Percentiles rank a stretch among this genome's conserved stretches.
phyloP scores from a whole-genome alignment of 2,113 vertebrate species.

The Xenus cinereus region DNA sequence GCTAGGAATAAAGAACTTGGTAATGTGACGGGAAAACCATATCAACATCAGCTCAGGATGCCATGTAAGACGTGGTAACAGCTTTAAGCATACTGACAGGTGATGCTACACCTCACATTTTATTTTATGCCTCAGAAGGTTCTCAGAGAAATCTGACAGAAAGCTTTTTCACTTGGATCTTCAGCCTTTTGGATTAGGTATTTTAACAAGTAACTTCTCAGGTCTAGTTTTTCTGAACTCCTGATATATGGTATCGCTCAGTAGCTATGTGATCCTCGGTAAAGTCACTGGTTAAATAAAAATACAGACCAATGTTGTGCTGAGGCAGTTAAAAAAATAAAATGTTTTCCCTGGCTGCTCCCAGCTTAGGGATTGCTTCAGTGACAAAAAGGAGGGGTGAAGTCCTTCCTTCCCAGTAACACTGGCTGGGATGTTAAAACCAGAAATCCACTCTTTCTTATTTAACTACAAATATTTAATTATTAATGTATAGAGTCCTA shows the following conservation, averaged over 20 bases:
- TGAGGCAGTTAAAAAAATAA: neutral
- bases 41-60: neutral
- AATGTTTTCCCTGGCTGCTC: neutral
- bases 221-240: neutral
- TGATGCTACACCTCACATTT: neutral
- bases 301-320: neutral
- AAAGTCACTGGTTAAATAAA: neutral
- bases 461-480: neutral
- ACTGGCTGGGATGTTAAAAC: neutral
- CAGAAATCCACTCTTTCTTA: neutral
- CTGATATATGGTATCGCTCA: fast-evolving
- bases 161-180: neutral
- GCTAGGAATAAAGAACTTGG: neutral
- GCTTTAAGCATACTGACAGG: neutral
- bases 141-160: neutral
- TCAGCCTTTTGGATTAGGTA: neutral
- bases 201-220: neutral
- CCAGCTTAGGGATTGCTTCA: neutral
- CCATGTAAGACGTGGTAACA: neutral
- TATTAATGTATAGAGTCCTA: neutral
- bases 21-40: neutral
- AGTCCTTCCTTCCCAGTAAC: neutral
- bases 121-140: neutral
- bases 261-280: neutral
- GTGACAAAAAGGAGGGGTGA: neutral